Base-by-base conservation (phyloP, 2,888 invertebrate genomes). In the Leucophenga maculata region DNA sequence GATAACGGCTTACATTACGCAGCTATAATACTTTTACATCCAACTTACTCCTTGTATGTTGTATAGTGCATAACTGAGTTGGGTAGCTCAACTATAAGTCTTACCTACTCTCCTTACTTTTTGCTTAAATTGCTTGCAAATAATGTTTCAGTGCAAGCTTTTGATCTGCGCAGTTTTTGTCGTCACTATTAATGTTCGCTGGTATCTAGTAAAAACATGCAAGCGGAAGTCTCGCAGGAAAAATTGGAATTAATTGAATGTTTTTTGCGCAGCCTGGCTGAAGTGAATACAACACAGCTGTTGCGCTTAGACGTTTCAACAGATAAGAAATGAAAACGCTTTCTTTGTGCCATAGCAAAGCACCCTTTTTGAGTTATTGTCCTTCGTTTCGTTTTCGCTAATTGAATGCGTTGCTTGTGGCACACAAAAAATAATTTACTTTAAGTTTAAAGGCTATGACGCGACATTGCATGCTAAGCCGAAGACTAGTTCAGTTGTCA, bases 321-420 rank as follows among this genome's bases (percentile, higher is more conserved):
- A 6, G 79, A 83, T 80, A 81, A 83, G 79, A 78, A 81, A 81
- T 78, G 80, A 82, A 83, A 80, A 83, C 79, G 82, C 2, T 26
- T 26, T 26, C 26, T 3, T 26, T 26, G 3, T 26, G 80, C 79
- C 77, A 81, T 77, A 79, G 77, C 79, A 81, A 80, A 83, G 82
- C 83, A 76, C 75, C 79, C n/a, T 44, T 39, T 62, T 62, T 18
- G 16, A 18, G 39, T 62, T 39, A 31, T 62, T 62, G 60, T 62
- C 44, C 8, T 20, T 64, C 14, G 44, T 48, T 48, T 50, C 18
- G 16, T 16, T 50, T 16, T 50, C 8, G 50, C 50, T 50, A 50
- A 18, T 60, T 32, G 59, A 44, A 32, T 26, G 26, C 11, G 26
- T 20, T n/a, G 18, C 18, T 22, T 39, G 55, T 70, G 68, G 68